Evolutionary conservation across 2,888 invertebrate genomes (phyloP), one percentile per base, ranked within the genome.

Genomic region (Platerodrilus igneus): DNA sequence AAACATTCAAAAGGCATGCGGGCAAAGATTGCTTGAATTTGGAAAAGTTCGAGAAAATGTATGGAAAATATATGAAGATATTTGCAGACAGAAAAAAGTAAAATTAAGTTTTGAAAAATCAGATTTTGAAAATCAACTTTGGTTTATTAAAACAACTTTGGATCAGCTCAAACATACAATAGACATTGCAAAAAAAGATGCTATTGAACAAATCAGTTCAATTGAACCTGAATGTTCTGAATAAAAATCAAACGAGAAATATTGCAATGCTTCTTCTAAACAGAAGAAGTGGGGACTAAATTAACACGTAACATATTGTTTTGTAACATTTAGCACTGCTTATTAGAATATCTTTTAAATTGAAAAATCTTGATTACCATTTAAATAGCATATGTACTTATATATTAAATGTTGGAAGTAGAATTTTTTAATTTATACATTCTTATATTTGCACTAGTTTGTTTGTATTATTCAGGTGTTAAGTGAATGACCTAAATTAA

Each of bases 71-170:
- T 43, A 43, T 10, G 17, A 27, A 7, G 23, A 31, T n/a, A 39
- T 43, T 19, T 43, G 43, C 16, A 16, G 18, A 6, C 29, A 22
- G 7, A 25, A 23, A 6, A 15, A 22, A 15, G 10, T 31, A 2
- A 20, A 38, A 28, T 26, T 36, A 5, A 16, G 11, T 18, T 17
- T 39, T 7, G 5, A 26, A 2, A 9, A 35, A 18, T 9, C n/a
- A 4, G 39, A 43, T 27, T 35, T 43, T 16, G 38, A 38, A 13
- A 20, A 15, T 19, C 43, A 43, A 23, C 15, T 43, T 0, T 26
- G 9, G 11, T 43, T 17, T 23, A 43, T 43, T 13, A 43, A 39
- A 18, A 22, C 13, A 13, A 23, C 10, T 7, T 3, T 43, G 18
- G 3, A 19, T 3, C 17, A 17, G 11, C 9, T 41, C 8, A 27